These are phyloP conservation scores for Coreoperca whiteheadi DNA, from an alignment of 2,113 vertebrate species.

Conservation along the genomic window DNA sequence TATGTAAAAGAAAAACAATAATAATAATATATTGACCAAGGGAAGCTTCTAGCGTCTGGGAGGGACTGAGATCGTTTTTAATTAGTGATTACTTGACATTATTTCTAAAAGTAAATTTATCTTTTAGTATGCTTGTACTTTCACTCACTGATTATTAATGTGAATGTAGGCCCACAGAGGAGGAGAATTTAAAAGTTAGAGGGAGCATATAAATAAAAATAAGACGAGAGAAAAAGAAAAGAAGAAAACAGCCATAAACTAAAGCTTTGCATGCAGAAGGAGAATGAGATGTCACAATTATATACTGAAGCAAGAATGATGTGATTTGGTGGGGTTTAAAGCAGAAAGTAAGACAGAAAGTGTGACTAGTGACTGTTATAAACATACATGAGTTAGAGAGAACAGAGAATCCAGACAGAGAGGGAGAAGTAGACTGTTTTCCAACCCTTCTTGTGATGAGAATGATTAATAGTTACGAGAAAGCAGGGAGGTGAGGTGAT, in stretches of 20 bases:
- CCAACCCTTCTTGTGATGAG: slow-evolving; percentile 45
- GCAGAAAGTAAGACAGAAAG: slow-evolving; percentile 1
- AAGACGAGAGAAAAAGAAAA: background rate
- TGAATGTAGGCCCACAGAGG: background rate
- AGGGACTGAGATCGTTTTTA: background rate
- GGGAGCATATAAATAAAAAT: background rate
- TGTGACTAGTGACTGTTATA: background rate
- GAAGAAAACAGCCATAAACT: background rate
- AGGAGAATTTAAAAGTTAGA: background rate
- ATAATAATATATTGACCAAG: background rate
- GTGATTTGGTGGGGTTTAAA: slow-evolving; percentile 23
- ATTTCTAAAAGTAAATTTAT: background rate
- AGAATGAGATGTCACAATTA: slow-evolving; percentile 27
- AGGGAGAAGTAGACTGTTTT: background rate
- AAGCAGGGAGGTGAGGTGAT: slow-evolving; percentile 37
- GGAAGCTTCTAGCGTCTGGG: background rate
- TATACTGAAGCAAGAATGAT: slow-evolving; percentile 18
- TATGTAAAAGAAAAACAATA: background rate
- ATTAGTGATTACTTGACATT: background rate
- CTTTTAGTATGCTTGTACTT: background rate
- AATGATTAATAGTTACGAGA: slow-evolving; percentile 51
- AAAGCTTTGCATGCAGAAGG: background rate
- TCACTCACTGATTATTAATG: background rate
- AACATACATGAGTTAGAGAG: background rate
- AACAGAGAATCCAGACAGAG: slow-evolving; percentile 11